Evolutionary conservation across 2,113 vertebrate species (phyloP).

Genomic region (Microcebus murinus): DNA sequence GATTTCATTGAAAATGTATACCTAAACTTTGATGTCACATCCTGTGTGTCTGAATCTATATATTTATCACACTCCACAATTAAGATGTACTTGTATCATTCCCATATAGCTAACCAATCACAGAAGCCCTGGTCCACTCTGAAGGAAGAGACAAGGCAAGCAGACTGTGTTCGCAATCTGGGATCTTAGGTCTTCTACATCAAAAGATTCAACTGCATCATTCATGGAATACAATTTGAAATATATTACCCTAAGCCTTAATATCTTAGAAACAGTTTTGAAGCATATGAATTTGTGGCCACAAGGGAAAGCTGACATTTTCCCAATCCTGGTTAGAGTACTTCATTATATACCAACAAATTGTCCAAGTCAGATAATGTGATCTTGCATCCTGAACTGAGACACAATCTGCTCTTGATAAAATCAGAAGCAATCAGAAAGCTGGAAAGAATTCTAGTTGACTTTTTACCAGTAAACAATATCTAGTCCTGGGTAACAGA

Average conservation of each 20-base stretch:
- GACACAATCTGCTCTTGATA: background rate
- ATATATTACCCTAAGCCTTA: background rate
- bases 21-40: background rate
- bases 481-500: background rate
- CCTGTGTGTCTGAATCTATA: background rate
- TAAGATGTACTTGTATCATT: background rate
- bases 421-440: conserved; percentile 20
- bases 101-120: background rate
- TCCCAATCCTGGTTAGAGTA: background rate
- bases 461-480: conserved; percentile 18
- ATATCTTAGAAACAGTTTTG: background rate
- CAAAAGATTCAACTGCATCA: background rate
- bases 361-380: background rate
- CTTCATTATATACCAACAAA: background rate
- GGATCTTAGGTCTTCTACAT: background rate
- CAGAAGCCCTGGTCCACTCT: background rate
- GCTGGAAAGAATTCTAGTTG: background rate
- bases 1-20: background rate
- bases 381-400: background rate
- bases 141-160: background rate
- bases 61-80: background rate
- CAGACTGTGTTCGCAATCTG: background rate
- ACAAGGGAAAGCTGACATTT: background rate
- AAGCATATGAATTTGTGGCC: background rate
- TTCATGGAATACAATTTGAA: background rate